Evolutionary conservation across 2,113 vertebrate species (phyloP).

Genomic region (Charadrius vociferus): DNA sequence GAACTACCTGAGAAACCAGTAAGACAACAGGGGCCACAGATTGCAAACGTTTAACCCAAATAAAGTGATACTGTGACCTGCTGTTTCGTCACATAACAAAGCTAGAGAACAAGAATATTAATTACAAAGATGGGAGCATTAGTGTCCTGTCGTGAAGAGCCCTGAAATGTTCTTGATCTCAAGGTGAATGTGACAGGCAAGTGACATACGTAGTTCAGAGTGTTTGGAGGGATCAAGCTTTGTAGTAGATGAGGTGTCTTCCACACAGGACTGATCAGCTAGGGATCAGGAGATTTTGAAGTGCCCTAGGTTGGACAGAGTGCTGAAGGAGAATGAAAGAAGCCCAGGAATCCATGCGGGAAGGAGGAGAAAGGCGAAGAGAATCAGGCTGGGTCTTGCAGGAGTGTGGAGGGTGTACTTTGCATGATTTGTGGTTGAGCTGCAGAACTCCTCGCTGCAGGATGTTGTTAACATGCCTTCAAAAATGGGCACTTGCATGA

Average conservation of each 20-base stretch:
- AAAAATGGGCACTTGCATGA: neutral
- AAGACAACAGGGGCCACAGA: neutral
- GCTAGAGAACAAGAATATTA: neutral
- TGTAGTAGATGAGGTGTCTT: neutral
- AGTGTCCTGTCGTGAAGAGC: neutral
- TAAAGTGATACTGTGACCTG: neutral
- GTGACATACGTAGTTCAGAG: neutral
- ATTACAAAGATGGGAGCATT: neutral
- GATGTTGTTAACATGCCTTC: neutral
- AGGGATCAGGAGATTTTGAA: neutral
- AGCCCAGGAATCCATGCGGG: rapidly evolving
- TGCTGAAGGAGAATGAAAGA: neutral
- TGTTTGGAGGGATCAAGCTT: neutral
- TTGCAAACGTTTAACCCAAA: neutral
- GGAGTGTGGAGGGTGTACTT: rapidly evolving
- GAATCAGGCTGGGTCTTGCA: neutral
- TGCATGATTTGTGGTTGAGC: neutral
- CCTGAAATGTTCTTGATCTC: neutral
- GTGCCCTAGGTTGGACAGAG: neutral
- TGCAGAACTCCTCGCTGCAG: neutral
- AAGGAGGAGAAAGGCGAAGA: neutral
- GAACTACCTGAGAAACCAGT: neutral
- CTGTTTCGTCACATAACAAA: neutral
- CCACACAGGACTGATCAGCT: neutral
- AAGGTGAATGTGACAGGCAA: neutral